Percentiles rank a stretch among this genome's conserved stretches.
Evolutionary conservation across 1,140 invertebrate genomes (phyloP).

Genomic region (Macrocentrus cingulum): DNA sequence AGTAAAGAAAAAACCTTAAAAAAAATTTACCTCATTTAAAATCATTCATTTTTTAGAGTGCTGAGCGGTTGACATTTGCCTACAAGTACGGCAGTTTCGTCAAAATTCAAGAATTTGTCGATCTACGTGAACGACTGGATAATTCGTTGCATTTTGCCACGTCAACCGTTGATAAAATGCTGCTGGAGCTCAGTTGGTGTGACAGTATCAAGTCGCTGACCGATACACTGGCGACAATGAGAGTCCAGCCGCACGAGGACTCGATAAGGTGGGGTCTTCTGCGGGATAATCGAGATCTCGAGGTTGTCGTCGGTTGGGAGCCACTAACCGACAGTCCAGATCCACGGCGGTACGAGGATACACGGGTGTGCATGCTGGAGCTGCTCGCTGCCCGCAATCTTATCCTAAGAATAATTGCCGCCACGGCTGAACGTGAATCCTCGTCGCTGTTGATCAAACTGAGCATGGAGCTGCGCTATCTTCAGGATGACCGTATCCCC

Average conservation of each 20-base stretch:
- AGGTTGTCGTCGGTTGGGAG: constrained; percentile 53
- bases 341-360: constrained; percentile 47
- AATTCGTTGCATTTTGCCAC: constrained; percentile 81
- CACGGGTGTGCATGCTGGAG: constrained; percentile 47
- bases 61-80: constrained; percentile 87
- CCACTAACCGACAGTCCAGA: constrained; percentile 41
- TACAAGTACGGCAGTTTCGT: constrained; percentile 94
- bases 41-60: constrained; percentile 67
- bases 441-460: constrained; percentile 39
- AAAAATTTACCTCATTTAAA: neutral
- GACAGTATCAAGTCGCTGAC: constrained; percentile 43
- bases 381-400: constrained; percentile 47
- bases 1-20: constrained; percentile 40
- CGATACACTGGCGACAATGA: constrained; percentile 54
- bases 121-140: constrained; percentile 78
- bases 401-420: constrained; percentile 49
- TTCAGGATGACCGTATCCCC: constrained; percentile 44
- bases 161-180: constrained; percentile 75
- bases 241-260: constrained; percentile 63
- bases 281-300: constrained; percentile 65
- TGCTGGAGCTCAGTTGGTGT: constrained; percentile 72
- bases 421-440: constrained; percentile 40
- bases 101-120: constrained; percentile 88
- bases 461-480: constrained; percentile 38
- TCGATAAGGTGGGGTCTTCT: constrained; percentile 58